Evolutionary conservation across 2,797 vertebrate species (phyloP).

Genomic region (Gouania willdenowi): DNA sequence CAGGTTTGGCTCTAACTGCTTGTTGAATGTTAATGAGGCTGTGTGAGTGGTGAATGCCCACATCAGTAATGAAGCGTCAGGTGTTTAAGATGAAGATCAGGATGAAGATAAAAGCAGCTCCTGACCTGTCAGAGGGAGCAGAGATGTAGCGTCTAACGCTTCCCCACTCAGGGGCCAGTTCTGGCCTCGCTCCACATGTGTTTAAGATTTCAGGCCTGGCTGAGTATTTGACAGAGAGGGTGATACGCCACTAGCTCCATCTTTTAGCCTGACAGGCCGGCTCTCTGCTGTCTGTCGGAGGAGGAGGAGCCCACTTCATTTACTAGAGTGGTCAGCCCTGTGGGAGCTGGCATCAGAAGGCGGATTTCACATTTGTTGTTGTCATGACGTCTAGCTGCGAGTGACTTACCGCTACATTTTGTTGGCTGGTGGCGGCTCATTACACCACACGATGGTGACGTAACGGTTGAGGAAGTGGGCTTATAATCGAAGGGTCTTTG

Average conservation of each 20-base stretch:
- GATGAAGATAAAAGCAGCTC: constrained; percentile 3
- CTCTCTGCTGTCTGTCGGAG: constrained; percentile 8
- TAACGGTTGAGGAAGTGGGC: no score
- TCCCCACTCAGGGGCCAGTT: constrained; percentile 3
- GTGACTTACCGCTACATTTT: no score
- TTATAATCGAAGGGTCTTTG: no score
- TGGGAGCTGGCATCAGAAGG: constrained; percentile 5
- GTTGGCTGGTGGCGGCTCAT: no score
- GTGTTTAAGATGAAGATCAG: no score
- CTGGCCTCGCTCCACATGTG: constrained; percentile 3
- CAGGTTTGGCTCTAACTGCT: no score
- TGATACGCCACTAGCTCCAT: constrained; percentile 15
- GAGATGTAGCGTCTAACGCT: neutral
- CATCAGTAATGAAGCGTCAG: no score
- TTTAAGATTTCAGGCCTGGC: constrained; percentile 7
- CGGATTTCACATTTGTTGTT: constrained; percentile 7
- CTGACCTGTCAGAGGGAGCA: neutral
- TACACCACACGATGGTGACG: no score
- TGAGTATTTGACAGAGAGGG: constrained; percentile 9
- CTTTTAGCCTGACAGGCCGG: constrained; percentile 15
- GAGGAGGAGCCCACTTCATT: constrained; percentile 32
- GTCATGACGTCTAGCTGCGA: neutral
- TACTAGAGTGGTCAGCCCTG: constrained; percentile 11
- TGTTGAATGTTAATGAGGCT: no score
- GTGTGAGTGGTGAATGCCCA: no score